Base-by-base conservation (phyloP, 1,140 invertebrate species). In the Apis dorsata region DNA sequence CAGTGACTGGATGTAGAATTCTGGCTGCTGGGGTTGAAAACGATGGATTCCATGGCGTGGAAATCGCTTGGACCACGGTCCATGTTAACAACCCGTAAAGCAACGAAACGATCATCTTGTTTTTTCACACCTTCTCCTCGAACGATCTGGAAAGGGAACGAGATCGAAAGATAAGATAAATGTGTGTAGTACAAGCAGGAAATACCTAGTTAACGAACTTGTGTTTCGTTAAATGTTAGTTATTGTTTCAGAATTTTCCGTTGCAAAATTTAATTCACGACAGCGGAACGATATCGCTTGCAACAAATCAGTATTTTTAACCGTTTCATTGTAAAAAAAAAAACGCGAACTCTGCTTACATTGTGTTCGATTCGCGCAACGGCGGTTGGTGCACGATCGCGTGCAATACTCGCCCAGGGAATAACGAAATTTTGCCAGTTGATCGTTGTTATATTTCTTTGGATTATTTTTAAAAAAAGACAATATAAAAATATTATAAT, bases 1-100 rank as follows among this genome's bases (percentile, higher is more conserved):
- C 73, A 10, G 87, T 57, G n/a, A 89, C 90, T 5, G 89, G 91
- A 15, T 91, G 91, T 13, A 91, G 77, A 59, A 92, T 83, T 17
- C 86, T 86, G n/a, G 86, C 21, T 8, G 57, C 11, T 15, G 90
- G 87, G 0, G 84, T 44, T 11, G 91, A 84, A 2, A 90, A 65
- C 15, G 92, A 84, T 15, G 93, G 92, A 53, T 83, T 85, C 92
- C 93, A 93, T 15, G 91, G 81, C n/a, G 89, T 86, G 11, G 91
- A 89, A 57, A 91, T 87, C 34, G 87, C 91, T 24, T 57, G 28
- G 71, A 71, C 71, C 51, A 55, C 75, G 79, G 51, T 28, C 28
- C 51, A 89, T 60, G 87, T 21, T 77, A 86, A 10, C 49, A 65
- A 2, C 13, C 51, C 62, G 62, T 51, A 81, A 5, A 69, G 19